Conservation (phyloP, 2,888 invertebrate species). For the Acanthacorydalis orientalis region DNA sequence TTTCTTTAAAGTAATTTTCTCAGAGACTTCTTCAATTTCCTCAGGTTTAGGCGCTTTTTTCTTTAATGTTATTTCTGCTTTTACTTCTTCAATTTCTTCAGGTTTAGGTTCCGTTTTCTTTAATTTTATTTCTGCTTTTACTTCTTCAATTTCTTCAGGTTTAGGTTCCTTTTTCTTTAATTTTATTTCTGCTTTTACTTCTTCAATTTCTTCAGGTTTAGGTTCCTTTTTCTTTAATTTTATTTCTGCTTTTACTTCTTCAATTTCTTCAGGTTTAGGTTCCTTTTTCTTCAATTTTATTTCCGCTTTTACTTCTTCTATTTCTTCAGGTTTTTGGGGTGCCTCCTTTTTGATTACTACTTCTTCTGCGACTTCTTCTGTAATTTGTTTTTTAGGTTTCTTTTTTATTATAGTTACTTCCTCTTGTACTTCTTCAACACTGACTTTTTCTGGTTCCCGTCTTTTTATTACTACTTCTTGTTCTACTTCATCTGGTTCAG, state of each 20-base stretch:
- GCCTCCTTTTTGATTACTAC: conserved; percentile 22
- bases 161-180: conserved; percentile 15
- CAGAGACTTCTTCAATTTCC: conserved; percentile 10
- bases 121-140: conserved; percentile 8
- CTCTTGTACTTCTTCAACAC: conserved; percentile 17
- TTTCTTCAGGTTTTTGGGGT: conserved; percentile 14
- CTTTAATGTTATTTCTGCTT: conserved; percentile 9
- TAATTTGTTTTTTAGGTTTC: conserved; percentile 13
- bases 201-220: conserved; percentile 13
- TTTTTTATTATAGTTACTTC: conserved; percentile 13
- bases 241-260: conserved; percentile 17
- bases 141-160: conserved; percentile 10
- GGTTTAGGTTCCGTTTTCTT: conserved; percentile 22
- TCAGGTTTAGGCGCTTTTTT: conserved; percentile 11
- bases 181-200: conserved; percentile 17
- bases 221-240: conserved; percentile 11
- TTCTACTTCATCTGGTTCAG: conserved; percentile 14
- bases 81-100: conserved; percentile 9
- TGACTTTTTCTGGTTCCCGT: conserved; percentile 9
- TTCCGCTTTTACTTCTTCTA: conserved; percentile 13
- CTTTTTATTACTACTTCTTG: conserved; percentile 19
- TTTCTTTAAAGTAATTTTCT: conserved; percentile 10
- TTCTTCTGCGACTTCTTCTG: conserved; percentile 28
- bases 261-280: conserved; percentile 23
- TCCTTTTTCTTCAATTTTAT: conserved; percentile 16